Percentiles rank a stretch among this genome's conserved stretches.
Conservation (phyloP, 1,140 invertebrate genomes). For the Drosophila santomea region DNA sequence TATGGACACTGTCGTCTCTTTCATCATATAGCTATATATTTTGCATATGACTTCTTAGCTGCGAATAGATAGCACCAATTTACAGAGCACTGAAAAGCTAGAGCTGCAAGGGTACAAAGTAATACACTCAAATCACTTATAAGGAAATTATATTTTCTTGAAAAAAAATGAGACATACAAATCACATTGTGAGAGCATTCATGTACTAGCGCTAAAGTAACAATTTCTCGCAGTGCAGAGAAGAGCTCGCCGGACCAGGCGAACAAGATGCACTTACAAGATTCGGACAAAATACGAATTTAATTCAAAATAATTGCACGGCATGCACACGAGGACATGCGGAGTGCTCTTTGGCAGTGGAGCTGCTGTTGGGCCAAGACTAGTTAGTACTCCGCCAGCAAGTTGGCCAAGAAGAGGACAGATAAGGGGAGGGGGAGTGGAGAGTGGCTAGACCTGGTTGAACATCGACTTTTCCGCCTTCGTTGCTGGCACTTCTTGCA, state of each 20-base stretch:
- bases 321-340: constrained; percentile 69
- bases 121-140: neutral
- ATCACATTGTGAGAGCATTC: no score
- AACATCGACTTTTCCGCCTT: constrained; percentile 80
- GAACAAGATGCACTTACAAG: constrained; percentile 80
- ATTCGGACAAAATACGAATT: constrained; percentile 84
- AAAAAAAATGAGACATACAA: neutral
- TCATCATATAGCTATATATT: constrained; percentile 1
- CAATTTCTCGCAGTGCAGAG: constrained; percentile 3
- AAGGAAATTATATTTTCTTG: neutral
- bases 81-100: neutral
- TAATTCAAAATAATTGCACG: constrained; percentile 84
- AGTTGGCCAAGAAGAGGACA: constrained; percentile 10
- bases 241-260: constrained; percentile 8
- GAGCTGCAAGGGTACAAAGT: neutral
- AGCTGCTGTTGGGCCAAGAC: constrained; percentile 42
- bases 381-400: constrained; percentile 30
- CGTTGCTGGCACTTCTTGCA: constrained; percentile 55
- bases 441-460: constrained; percentile 52
- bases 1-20: neutral
- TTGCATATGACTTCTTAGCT: constrained; percentile 39
- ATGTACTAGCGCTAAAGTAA: no score
- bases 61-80: constrained; percentile 10
- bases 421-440: no score
- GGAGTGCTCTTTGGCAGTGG: constrained; percentile 14